A percentile compares a stretch with the other conserved stretches of the same genome.
Evolutionary conservation across 2,797 vertebrate genomes (phyloP).

Genomic region (Staurois parvus): DNA sequence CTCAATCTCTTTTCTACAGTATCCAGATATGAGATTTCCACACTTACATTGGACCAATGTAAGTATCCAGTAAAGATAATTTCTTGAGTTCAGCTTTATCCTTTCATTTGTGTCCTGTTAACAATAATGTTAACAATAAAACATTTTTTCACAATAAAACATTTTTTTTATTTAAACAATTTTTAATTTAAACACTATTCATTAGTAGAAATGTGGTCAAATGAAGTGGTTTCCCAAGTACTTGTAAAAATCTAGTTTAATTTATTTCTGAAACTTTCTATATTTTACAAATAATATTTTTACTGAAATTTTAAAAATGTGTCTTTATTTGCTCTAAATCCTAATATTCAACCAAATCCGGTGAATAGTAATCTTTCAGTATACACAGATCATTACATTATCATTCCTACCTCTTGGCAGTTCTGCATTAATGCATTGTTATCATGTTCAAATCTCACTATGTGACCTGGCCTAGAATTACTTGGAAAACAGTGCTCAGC

Average conservation of each 20-base stretch:
- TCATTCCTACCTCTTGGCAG: slow-evolving; percentile 21
- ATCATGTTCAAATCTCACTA: slow-evolving; percentile 41
- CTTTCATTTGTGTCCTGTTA: too few species aligned
- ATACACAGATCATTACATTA: slow-evolving; percentile 27
- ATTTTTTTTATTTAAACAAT: too few species aligned
- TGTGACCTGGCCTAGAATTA: slow-evolving; percentile 45
- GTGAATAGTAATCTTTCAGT: slow-evolving; percentile 23
- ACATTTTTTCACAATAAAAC: too few species aligned
- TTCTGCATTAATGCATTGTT: slow-evolving; percentile 53
- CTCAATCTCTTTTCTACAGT: too few species aligned
- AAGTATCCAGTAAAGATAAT: too few species aligned
- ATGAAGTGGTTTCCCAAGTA: not conserved
- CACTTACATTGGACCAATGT: too few species aligned
- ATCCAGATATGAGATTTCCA: too few species aligned
- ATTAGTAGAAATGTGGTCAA: too few species aligned
- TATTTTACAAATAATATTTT: not conserved
- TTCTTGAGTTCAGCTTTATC: too few species aligned
- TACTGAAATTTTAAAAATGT: not conserved
- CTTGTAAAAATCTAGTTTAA: not conserved
- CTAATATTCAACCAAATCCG: not conserved
- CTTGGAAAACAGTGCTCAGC: slow-evolving; percentile 33
- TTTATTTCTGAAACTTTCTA: not conserved
- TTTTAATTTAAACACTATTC: too few species aligned
- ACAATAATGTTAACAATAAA: too few species aligned
- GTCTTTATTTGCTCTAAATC: slow-evolving; percentile 6